Evolutionary conservation across 1,140 invertebrate species (phyloP), one percentile per base, ranked within the genome.

Genomic region (Meloidogyne floridensis): DNA sequence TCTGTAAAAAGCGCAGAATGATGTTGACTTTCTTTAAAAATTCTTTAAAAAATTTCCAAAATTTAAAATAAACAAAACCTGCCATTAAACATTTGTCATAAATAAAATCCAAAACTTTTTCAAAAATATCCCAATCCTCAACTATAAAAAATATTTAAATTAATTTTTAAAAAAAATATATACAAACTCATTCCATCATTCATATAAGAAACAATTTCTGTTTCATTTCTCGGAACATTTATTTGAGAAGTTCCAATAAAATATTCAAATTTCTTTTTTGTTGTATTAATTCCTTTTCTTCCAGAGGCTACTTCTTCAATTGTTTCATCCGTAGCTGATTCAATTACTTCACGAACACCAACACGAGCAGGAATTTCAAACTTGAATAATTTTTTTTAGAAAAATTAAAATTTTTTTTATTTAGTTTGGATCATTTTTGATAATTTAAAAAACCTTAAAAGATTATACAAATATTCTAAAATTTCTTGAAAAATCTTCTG

Each of bases 101-200:
- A 5, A 94, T 94, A 90, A 97, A 95, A 84, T 97, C 95, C 3
- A 97, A 91, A 77, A 94, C 92, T 88, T 95, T 94, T 91, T 98
- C 96, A 92, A 97, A 98, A 77, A 96, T 91, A 86, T 97, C 95
- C 95, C 96, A 98, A 90, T 98, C 95, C 83, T 98, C 95, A 83
- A 98, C 92, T 92, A 86, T 42, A 80, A 81, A 84, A 85, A 80
- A 74, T 71, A 69, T 73, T 32, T 32, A 53, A 65, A 73, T 72
- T 20, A 42, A 20, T 18, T 43, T 71, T 76, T 4, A 51, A 13
- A 20, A 74, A 84, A 75, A 53, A 32, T 32, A 32, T 32, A 32
- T 32, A 32, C 4, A 80, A 75, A 75, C 80, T 74, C 74, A 81
- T 84, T 72, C 77, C 79, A 77, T 87, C 86, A 43, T 84, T 80